phyloP scores from a whole-genome alignment of 2,888 invertebrate species.

The Nipponacmea schrenckii region DNA sequence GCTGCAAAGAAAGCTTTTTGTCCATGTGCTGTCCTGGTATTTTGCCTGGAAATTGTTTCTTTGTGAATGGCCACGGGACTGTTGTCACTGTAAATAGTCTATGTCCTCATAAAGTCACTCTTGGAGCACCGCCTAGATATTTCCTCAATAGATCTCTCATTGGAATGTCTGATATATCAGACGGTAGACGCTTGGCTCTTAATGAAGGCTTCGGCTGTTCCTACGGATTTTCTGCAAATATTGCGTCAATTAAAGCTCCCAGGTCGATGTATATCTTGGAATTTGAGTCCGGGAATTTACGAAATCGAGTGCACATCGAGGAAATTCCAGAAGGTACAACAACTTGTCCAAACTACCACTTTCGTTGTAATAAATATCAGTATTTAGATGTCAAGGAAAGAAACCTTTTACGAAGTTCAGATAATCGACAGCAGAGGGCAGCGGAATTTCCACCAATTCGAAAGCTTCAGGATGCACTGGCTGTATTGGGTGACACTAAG shows the following conservation, averaged over 20 bases:
- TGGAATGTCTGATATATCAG: no score
- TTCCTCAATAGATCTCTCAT: not conserved
- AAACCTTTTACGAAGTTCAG: slow-evolving; percentile 20
- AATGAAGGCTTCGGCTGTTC: no score
- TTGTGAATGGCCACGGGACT: slow-evolving; percentile 34
- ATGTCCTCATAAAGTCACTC: slow-evolving; percentile 25
- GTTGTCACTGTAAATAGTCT: slow-evolving; percentile 39
- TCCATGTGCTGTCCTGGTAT: slow-evolving; percentile 38
- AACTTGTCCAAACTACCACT: no score
- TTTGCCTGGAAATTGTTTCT: slow-evolving; percentile 37
- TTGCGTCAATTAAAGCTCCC: no score
- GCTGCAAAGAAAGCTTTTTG: slow-evolving; percentile 31
- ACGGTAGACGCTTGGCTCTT: no score
- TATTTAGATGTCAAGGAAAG: slow-evolving; percentile 23
- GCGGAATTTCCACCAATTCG: slow-evolving; percentile 27
- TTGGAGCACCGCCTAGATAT: not conserved
- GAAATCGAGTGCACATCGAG: no score
- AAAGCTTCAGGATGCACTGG: slow-evolving; percentile 25
- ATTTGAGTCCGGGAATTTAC: no score
- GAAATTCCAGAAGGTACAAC: no score
- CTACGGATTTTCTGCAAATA: no score
- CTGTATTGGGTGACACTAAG: slow-evolving; percentile 36
- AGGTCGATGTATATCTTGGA: not conserved
- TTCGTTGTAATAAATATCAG: not conserved
- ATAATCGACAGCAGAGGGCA: slow-evolving; percentile 20